Evolutionary conservation across 2,888 invertebrate species (phyloP), one percentile per base, ranked within the genome.

Genomic region (Microctonus brassicae): DNA sequence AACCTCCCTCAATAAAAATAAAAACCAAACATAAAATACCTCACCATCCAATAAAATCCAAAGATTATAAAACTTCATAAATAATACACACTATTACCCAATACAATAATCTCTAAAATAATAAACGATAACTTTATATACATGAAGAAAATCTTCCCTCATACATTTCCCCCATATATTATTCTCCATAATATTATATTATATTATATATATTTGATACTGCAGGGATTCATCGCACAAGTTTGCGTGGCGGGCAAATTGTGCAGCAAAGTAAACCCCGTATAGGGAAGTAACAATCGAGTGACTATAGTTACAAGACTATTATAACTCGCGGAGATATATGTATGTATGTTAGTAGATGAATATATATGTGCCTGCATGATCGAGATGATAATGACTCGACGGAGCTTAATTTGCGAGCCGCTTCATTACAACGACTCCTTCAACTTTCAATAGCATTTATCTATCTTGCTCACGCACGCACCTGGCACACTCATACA

Each of bases 341-440:
- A n/a, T n/a, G n/a, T n/a, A n/a, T n/a, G n/a, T n/a, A n/a, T n/a
- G n/a, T n/a, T n/a, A n/a, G n/a, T n/a, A n/a, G n/a, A n/a, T n/a
- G 47, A n/a, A 26, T 26, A 57, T 29, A 10, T 7, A 10, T 63
- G 36, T 55, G 80, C 78, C 79, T 76, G 80, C 77, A 78, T 78
- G 80, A 82, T 82, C 80, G 77, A 82, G 77, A 81, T 79, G 76
- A 81, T 80, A 82, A 81, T 79, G 81, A 80, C 81, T 79, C 71
- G 69, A n/a, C 3, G 52, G 29, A 53, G 52, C 36, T 65, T 55
- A 36, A 34, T 55, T 24, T 52, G 22, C 55, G 22, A 55, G 55
- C 6, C n/a, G 55, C 53, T 53, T 65, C 36, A 65, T 65, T 65
- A 65, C 65, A 24, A n/a, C 52, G 29, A 53, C 52, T 52, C 52